Evolutionary conservation across 2,113 vertebrate genomes (phyloP).

Genomic region (Chionis minor): DNA sequence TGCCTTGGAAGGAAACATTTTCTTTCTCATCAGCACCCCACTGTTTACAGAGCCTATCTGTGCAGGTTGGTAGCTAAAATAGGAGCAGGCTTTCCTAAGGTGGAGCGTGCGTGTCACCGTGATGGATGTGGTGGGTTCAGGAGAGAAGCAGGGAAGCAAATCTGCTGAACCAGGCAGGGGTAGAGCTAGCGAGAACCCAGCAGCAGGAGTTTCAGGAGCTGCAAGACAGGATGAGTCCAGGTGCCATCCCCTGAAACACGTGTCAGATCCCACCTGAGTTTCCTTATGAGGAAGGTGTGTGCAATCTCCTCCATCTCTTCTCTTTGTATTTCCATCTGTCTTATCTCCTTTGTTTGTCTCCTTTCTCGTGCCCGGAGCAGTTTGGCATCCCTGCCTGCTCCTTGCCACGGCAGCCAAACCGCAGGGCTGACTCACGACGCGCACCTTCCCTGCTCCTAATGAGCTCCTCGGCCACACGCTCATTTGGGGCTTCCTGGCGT

Average conservation of each 20-base stretch:
- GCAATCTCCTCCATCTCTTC: neutral
- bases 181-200: neutral
- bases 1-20: conserved; percentile 14
- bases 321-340: neutral
- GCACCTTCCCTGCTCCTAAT: neutral
- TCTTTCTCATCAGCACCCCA: neutral
- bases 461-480: neutral
- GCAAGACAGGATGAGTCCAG: neutral
- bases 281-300: neutral
- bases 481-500: neutral
- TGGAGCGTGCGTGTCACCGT: neutral
- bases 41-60: neutral
- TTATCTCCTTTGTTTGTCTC: neutral
- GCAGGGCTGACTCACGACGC: accelerated
- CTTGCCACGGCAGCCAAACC: neutral
- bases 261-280: neutral
- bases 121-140: neutral
- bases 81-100: neutral
- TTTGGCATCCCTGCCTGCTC: neutral
- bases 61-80: neutral
- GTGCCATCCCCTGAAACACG: neutral
- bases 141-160: neutral
- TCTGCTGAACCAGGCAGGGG: neutral
- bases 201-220: neutral
- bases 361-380: neutral